Conservation (phyloP, 2,113 vertebrate species). For the Leucopsar rothschildi region DNA sequence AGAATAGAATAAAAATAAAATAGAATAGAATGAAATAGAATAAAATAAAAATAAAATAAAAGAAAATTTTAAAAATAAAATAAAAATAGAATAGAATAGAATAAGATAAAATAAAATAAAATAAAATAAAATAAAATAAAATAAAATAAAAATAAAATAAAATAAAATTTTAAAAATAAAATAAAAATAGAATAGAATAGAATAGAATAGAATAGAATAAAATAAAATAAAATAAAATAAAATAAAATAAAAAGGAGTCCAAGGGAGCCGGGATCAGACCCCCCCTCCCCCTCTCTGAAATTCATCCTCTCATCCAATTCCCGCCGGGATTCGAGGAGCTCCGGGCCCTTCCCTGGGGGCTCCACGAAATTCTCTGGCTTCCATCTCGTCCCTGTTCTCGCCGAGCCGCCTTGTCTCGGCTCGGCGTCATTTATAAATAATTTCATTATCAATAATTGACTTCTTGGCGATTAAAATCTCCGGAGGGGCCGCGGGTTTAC, state of each 20-base stretch:
- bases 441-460: constrained; percentile 96
- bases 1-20: too few species aligned
- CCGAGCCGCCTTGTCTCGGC: constrained; percentile 75
- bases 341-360: constrained; percentile 39
- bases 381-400: constrained; percentile 72
- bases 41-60: too few species aligned
- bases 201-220: not conserved
- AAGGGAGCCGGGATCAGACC: not conserved
- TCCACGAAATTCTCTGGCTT: constrained; percentile 42
- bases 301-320: constrained; percentile 31
- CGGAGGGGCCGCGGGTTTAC: constrained; percentile 82
- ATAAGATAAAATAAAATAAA: too few species aligned
- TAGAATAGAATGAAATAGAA: too few species aligned
- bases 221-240: not conserved
- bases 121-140: too few species aligned
- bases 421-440: constrained; percentile 63
- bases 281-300: not conserved
- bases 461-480: constrained; percentile 83
- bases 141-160: too few species aligned
- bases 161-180: too few species aligned
- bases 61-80: too few species aligned
- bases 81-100: too few species aligned
- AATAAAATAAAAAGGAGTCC: not conserved
- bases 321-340: constrained; percentile 7
- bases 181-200: not conserved